These are phyloP conservation scores for Gnathonemus echidnorhynchus DNA, from an alignment of 2,113 vertebrate genomes.

Conservation along the genomic window DNA sequence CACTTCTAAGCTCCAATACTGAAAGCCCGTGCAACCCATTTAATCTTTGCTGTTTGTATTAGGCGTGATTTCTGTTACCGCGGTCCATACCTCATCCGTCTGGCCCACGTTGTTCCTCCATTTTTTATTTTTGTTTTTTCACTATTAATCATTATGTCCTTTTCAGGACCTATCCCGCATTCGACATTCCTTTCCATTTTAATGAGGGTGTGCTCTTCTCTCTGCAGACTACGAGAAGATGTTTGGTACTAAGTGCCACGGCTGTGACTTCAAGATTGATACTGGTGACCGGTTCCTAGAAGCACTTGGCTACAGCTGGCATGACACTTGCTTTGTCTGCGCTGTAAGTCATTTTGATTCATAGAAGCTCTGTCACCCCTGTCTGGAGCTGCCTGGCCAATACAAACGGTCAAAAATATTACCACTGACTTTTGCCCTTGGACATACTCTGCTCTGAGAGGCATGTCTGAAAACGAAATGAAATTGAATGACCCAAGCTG, in stretches of 20 bases:
- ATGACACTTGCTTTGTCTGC: slow-evolving; percentile 97
- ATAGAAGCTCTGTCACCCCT: slow-evolving; percentile 31
- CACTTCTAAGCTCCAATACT: slow-evolving; percentile 33
- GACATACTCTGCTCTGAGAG: neutral
- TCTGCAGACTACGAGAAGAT: slow-evolving; percentile 94
- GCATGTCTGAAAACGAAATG: slow-evolving; percentile 10
- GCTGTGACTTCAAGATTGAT: slow-evolving; percentile 98
- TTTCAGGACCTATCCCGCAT: neutral
- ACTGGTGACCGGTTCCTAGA: slow-evolving; percentile 96
- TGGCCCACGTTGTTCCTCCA: slow-evolving; percentile 21
- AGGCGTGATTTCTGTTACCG: slow-evolving; percentile 50
- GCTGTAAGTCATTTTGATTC: slow-evolving; percentile 79
- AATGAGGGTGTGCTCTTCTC: neutral
- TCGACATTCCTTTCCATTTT: neutral
- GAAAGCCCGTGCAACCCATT: slow-evolving; percentile 49
- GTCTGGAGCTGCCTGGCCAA: slow-evolving; percentile 23
- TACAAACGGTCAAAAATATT: slow-evolving; percentile 42
- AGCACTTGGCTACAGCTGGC: slow-evolving; percentile 97
- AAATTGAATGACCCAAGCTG: neutral
- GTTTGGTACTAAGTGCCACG: slow-evolving; percentile 97
- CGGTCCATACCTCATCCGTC: slow-evolving; percentile 40
- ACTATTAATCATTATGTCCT: slow-evolving; percentile 14
- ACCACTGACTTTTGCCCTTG: slow-evolving; percentile 25
- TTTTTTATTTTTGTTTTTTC: neutral
- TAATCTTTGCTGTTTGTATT: slow-evolving; percentile 42